Evolutionary conservation across 2,888 invertebrate genomes (phyloP).

Genomic region (Coenonympha arcania): DNA sequence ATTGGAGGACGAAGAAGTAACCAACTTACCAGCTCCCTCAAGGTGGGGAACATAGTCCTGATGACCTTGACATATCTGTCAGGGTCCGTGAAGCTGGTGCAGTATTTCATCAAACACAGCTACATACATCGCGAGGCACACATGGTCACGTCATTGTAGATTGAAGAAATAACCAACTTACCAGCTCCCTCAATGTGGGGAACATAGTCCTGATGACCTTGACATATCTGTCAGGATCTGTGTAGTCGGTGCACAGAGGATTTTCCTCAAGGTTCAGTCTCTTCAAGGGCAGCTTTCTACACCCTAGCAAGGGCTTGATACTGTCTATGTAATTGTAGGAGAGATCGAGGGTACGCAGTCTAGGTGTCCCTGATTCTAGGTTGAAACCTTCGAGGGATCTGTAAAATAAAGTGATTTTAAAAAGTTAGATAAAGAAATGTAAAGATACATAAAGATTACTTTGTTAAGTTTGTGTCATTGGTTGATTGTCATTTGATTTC

Average conservation of each 20-base stretch:
- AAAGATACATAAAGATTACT: too few species aligned
- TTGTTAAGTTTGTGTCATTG: too few species aligned
- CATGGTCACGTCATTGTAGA: too few species aligned
- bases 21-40: too few species aligned
- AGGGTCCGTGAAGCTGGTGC: constrained; percentile 75
- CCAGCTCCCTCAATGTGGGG: constrained; percentile 66
- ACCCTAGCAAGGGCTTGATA: constrained; percentile 36
- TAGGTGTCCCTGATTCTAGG: constrained; percentile 37
- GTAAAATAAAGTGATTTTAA: constrained; percentile 17
- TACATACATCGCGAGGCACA: not conserved
- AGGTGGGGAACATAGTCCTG: too few species aligned
- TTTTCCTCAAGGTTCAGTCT: constrained; percentile 79
- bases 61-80: constrained; percentile 75
- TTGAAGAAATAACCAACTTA: constrained; percentile 39
- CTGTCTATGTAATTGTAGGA: constrained; percentile 48
- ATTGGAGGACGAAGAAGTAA: too few species aligned
- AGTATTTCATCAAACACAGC: constrained; percentile 35
- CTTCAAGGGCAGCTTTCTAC: constrained; percentile 55
- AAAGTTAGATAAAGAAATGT: not conserved
- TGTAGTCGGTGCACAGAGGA: constrained; percentile 79
- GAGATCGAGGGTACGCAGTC: constrained; percentile 44
- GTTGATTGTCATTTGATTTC: too few species aligned
- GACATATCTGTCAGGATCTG: constrained; percentile 74
- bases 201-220: constrained; percentile 69
- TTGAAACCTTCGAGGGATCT: constrained; percentile 50